Percentiles rank a stretch among this genome's conserved stretches.
These are phyloP conservation scores for Cardinalis cardinalis DNA, from an alignment of 2,113 vertebrate species.

Conservation along the genomic window DNA sequence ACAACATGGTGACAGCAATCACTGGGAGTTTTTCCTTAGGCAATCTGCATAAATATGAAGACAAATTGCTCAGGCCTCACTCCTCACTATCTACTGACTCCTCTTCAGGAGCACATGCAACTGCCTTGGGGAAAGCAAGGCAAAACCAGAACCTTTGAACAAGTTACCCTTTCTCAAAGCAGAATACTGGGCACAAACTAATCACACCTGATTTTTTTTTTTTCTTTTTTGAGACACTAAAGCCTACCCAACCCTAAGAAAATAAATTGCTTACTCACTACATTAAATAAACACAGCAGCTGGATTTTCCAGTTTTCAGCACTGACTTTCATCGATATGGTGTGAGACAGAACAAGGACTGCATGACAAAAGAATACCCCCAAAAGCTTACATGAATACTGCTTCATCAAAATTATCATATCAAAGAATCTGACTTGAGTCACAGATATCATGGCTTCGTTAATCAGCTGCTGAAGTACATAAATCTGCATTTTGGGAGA, in stretches of 20 bases:
- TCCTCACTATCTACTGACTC: not conserved
- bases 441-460: conserved; percentile 1
- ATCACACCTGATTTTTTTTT: not conserved
- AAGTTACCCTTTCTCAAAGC: not conserved
- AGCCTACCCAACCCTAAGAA: not conserved
- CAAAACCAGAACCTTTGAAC: not conserved
- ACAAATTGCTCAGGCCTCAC: not conserved
- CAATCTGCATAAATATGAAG: not conserved
- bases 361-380: not conserved
- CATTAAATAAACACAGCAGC: not conserved
- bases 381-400: not conserved
- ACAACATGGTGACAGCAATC: not conserved
- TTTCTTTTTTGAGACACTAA: not conserved
- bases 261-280: not conserved
- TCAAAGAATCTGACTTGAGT: not conserved
- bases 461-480: not conserved
- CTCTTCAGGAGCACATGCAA: rapidly evolving
- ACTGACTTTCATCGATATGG: not conserved
- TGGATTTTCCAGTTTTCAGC: not conserved
- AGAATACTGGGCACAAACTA: not conserved
- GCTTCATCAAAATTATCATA: not conserved
- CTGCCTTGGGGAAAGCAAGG: not conserved
- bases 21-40: not conserved
- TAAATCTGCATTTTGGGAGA: not conserved
- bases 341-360: not conserved